Base-by-base conservation (phyloP, 2,888 invertebrate genomes). In the Thysanoteuthis rhombus region DNA sequence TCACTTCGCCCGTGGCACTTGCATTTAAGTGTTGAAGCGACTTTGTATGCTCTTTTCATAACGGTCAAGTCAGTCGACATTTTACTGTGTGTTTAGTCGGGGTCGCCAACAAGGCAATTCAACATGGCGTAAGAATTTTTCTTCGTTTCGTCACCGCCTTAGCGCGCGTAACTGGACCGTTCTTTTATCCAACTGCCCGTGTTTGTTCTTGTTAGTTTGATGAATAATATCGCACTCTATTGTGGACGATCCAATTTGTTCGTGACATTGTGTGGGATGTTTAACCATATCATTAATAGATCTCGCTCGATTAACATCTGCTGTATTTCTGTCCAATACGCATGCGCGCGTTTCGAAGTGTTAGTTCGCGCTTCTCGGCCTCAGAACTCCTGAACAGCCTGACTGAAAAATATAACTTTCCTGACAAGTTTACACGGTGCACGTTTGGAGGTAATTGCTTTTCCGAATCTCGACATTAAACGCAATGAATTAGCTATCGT, bases 301-400 rank as follows among this genome's bases (percentile, higher is more conserved):
- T 75, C n/a, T 75, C 75, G n/a, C n/a, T 75, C 75, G 75, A n/a
- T n/a, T 75, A 75, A 75, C 75, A 75, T 75, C 75, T 75, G 75
- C 75, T 75, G 75, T 16, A 16, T 75, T 75, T 75, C 75, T n/a
- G n/a, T 12, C 36, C 16, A n/a, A 12, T n/a, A 75, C 75, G n/a
- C 75, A n/a, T 75, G n/a, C 75, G n/a, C 75, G 75, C n/a, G n/a
- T 75, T 52, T 75, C n/a, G 12, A n/a, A 4, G 16, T 58, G 58
- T 58, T 58, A 75, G n/a, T 16, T 10, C n/a, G n/a, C 19, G 12
- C n/a, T 75, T 75, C n/a, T n/a, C 75, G 10, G 0, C 12, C 12
- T 75, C 36, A 19, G 3, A 75, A 75, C 1, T 52, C 25, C 25
- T 25, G 28, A 52, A 52, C 52, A 52, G 52, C 25, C 25, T 22